Evolutionary conservation across 2,888 invertebrate genomes (phyloP).

Genomic region (Branchinecta sandiegonensis): DNA sequence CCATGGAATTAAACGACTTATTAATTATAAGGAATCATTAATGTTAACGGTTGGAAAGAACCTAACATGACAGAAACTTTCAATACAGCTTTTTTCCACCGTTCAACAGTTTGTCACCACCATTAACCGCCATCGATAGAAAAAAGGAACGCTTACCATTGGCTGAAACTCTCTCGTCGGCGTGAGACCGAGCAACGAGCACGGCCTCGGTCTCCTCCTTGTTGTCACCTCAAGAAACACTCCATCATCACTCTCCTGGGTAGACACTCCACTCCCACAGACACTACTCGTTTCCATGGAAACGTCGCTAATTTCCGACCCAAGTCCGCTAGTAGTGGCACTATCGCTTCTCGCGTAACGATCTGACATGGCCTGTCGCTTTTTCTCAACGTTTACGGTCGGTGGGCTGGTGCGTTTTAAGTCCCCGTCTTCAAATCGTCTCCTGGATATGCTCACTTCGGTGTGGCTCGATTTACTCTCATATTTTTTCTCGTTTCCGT

Average conservation of each 20-base stretch:
- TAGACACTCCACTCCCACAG: slow-evolving; percentile 1
- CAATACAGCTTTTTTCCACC: too few species aligned
- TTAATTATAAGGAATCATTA: too few species aligned
- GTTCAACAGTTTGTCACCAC: too few species aligned
- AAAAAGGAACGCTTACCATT: neutral
- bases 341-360: slow-evolving; percentile 30
- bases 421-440: neutral
- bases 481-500: neutral
- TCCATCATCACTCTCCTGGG: neutral
- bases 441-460: slow-evolving; percentile 12
- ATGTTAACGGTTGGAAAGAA: too few species aligned
- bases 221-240: slow-evolving; percentile 3
- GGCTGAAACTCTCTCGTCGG: slow-evolving; percentile 13
- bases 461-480: slow-evolving; percentile 13
- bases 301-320: slow-evolving; percentile 31
- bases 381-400: slow-evolving; percentile 21
- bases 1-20: too few species aligned
- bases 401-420: slow-evolving; percentile 19
- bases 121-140: too few species aligned
- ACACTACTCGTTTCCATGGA: slow-evolving; percentile 11
- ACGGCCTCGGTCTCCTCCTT: slow-evolving; percentile 14
- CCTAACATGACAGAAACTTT: too few species aligned
- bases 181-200: neutral
- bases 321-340: slow-evolving; percentile 31
- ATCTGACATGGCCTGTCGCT: slow-evolving; percentile 16